These are phyloP conservation scores for Hermaeophaga mercurialis DNA, from an alignment of 2,888 invertebrate species.

Conservation along the genomic window DNA sequence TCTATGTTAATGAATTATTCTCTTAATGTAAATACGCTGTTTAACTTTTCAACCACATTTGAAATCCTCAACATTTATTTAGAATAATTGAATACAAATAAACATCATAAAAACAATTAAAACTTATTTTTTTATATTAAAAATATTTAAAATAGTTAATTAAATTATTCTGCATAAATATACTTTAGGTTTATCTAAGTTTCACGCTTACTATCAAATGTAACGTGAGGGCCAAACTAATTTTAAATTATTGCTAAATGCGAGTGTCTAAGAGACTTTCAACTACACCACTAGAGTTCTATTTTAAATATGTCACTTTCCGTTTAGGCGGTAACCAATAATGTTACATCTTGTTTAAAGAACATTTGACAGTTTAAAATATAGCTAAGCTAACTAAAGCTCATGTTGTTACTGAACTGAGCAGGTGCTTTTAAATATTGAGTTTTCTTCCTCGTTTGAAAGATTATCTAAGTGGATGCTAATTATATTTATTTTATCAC, in stretches of 20 bases:
- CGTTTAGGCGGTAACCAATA: conserved; percentile 41
- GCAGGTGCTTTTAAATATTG: conserved; percentile 48
- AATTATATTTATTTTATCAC: conserved; percentile 36
- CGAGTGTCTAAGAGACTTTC: background rate
- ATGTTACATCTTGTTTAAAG: conserved; percentile 43
- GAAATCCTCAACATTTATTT: too few relatives aligned
- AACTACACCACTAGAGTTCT: conserved; percentile 1
- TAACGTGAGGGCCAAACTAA: too few relatives aligned
- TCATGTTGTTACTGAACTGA: conserved; percentile 46
- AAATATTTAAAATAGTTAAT: too few relatives aligned
- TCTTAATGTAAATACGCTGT: too few relatives aligned
- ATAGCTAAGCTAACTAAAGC: conserved; percentile 49
- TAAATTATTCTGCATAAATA: too few relatives aligned
- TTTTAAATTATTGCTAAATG: background rate
- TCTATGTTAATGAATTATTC: too few relatives aligned
- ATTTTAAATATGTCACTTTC: conserved; percentile 40
- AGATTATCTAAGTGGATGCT: conserved; percentile 41
- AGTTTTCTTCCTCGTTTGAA: conserved; percentile 33
- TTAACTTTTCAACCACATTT: too few relatives aligned
- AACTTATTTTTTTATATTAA: too few relatives aligned
- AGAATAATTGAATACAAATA: too few relatives aligned
- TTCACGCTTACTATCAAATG: too few relatives aligned
- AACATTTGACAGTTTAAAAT: conserved; percentile 46
- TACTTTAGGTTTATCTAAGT: too few relatives aligned
- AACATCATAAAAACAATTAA: too few relatives aligned